Conservation (phyloP, 2,888 invertebrate genomes). For the Drosophila meridiana region DNA sequence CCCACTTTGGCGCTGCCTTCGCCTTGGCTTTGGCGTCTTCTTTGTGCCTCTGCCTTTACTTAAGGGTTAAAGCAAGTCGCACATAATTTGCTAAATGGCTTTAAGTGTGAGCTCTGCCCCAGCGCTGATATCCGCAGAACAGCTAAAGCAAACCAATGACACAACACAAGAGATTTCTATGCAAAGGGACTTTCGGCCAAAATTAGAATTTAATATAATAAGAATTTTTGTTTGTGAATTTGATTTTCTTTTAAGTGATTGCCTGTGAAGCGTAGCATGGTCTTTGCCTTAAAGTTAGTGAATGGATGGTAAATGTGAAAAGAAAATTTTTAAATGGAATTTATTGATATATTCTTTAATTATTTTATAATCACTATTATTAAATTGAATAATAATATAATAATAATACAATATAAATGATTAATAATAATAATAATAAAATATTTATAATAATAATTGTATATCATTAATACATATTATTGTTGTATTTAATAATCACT, state of each 20-base stretch:
- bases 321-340: background rate
- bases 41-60: conserved; percentile 45
- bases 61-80: conserved; percentile 66
- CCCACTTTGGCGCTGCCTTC: conserved; percentile 5
- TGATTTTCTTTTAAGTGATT: conserved; percentile 17
- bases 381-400: no score
- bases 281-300: background rate
- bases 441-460: no score
- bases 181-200: conserved; percentile 15
- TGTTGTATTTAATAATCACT: no score
- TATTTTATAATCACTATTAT: no score
- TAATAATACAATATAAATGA: no score
- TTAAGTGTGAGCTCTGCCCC: conserved; percentile 50
- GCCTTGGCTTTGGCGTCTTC: conserved; percentile 17
- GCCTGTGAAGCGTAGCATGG: background rate
- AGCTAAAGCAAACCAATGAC: conserved; percentile 17
- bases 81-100: conserved; percentile 79
- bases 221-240: background rate
- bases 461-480: no score
- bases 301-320: background rate
- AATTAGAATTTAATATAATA: conserved; percentile 30
- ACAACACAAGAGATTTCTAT: conserved; percentile 37
- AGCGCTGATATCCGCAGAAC: background rate
- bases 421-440: no score
- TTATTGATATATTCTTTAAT: background rate